A percentile compares a stretch with the other conserved stretches of the same genome.
Evolutionary conservation across 2,797 vertebrate species (phyloP).

Genomic region (Sternotherus odoratus): DNA sequence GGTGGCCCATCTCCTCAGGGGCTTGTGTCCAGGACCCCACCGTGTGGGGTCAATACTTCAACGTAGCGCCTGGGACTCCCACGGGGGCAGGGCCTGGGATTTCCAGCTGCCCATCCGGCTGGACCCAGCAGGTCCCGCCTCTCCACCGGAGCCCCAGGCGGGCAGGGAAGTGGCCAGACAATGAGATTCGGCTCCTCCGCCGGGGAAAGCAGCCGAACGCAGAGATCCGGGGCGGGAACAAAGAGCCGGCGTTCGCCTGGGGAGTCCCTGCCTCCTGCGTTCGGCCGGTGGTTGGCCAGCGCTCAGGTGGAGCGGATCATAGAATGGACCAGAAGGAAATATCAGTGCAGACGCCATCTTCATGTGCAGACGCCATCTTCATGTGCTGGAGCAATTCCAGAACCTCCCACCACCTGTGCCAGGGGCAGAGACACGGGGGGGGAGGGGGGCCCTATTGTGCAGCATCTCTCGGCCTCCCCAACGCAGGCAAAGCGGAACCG

Average conservation of each 20-base stretch:
- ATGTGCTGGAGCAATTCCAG: not conserved
- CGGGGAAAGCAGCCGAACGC: not conserved
- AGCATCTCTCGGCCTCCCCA: too few species aligned
- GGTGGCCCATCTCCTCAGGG: not conserved
- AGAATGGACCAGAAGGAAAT: too few species aligned
- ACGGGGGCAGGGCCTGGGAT: not conserved
- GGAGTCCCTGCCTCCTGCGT: too few species aligned
- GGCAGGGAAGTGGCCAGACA: not conserved
- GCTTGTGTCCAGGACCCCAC: not conserved
- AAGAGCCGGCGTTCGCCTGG: not conserved
- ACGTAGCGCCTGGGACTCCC: too few species aligned
- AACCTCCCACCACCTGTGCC: not conserved
- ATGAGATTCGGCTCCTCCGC: not conserved
- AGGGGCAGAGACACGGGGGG: not conserved
- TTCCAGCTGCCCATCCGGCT: not conserved
- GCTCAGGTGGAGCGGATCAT: too few species aligned
- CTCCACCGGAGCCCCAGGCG: not conserved
- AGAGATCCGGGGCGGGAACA: not conserved
- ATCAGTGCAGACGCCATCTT: too few species aligned
- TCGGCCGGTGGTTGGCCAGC: not conserved
- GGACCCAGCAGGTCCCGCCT: not conserved
- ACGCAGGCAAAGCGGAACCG: too few species aligned
- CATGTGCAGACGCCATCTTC: too few species aligned
- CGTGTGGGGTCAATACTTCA: not conserved
- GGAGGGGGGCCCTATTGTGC: too few species aligned